A percentile compares a stretch with the other conserved stretches of the same genome.
Conservation (phyloP, 64 coral and sea anemone genomes). For the Hydrozoanthus tunicans region DNA sequence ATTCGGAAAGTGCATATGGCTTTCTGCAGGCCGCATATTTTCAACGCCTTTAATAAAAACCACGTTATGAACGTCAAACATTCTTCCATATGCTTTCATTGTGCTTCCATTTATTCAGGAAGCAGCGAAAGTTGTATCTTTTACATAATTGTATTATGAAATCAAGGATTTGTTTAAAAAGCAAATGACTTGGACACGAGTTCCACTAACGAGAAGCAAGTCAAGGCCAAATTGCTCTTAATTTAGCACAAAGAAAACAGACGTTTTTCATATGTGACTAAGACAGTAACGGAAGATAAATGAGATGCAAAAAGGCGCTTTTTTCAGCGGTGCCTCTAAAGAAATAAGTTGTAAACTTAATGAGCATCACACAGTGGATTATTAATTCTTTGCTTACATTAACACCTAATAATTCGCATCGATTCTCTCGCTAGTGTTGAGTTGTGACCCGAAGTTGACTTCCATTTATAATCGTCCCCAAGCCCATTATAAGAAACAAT, state of each 20-base stretch:
- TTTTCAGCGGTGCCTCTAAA: slow-evolving; percentile 41
- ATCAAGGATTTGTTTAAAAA: slow-evolving; percentile 46
- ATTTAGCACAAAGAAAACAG: background rate
- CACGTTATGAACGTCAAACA: slow-evolving; percentile 19
- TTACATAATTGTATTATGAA: slow-evolving; percentile 27
- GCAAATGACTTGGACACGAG: slow-evolving; percentile 2
- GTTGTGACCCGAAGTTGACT: slow-evolving; percentile 35
- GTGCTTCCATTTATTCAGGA: slow-evolving; percentile 5
- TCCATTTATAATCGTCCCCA: background rate
- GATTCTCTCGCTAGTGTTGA: slow-evolving; percentile 42
- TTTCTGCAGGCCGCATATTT: slow-evolving; percentile 31
- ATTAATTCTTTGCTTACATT: slow-evolving; percentile 45
- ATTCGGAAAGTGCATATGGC: slow-evolving; percentile 40
- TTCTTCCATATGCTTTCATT: background rate
- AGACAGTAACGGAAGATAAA: slow-evolving; percentile 46
- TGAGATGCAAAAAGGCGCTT: background rate
- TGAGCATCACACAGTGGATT: background rate
- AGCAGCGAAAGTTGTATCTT: background rate
- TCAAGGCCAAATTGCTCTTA: background rate
- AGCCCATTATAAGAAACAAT: background rate
- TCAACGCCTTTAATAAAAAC: slow-evolving; percentile 37
- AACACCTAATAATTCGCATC: slow-evolving; percentile 49
- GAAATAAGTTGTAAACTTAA: slow-evolving; percentile 32
- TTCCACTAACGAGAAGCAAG: background rate
- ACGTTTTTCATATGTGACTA: slow-evolving; percentile 23